A percentile compares a stretch with the other conserved stretches of the same genome.
Conservation (phyloP, 2,797 vertebrate genomes). For the Callimico goeldii region DNA sequence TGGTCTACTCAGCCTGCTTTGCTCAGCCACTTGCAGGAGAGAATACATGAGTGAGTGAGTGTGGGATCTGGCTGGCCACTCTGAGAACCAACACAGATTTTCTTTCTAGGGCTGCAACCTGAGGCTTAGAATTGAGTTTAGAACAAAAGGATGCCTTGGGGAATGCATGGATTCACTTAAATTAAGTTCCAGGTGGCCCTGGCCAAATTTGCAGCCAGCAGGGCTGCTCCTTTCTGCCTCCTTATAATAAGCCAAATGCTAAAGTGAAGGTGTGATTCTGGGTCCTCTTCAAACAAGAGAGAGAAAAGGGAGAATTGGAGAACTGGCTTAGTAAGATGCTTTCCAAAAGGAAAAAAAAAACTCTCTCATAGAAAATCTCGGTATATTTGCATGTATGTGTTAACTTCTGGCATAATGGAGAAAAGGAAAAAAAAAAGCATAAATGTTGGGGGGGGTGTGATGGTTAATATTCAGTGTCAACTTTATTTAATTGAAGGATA, state of each 20-base stretch:
- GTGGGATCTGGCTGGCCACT: not conserved
- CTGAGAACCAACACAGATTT: not conserved
- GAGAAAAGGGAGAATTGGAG: not conserved
- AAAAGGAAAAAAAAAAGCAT: not conserved
- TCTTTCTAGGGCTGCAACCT: not conserved
- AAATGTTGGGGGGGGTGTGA: not conserved
- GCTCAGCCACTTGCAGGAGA: not conserved
- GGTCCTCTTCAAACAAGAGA: not conserved
- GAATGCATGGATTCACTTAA: not conserved
- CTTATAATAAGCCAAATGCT: not conserved
- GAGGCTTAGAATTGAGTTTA: not conserved
- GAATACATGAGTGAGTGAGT: not conserved
- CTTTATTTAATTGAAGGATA: not conserved
- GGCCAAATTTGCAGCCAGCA: not conserved
- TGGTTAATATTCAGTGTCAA: not conserved
- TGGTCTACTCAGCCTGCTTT: not conserved
- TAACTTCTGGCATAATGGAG: not conserved
- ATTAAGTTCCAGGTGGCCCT: not conserved
- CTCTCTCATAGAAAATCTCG: too few species aligned
- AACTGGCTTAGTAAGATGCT: not conserved
- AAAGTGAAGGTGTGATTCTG: not conserved
- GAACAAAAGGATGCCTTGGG: not conserved
- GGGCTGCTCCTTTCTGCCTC: not conserved
- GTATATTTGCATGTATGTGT: not conserved
- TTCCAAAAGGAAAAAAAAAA: not conserved